Conservation (phyloP, 2,888 invertebrate species). For the Syritta pipiens region DNA sequence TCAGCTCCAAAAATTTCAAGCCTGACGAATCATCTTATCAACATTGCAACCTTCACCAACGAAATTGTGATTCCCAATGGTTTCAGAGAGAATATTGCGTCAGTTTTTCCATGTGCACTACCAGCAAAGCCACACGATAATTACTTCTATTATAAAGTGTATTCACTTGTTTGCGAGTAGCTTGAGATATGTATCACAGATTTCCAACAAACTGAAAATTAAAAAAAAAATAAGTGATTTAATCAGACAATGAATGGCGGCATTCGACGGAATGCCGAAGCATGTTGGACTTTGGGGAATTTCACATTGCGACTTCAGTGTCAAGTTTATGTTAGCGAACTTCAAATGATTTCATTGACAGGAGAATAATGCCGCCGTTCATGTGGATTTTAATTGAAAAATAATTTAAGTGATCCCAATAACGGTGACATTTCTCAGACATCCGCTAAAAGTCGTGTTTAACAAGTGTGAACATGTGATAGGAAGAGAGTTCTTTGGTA, state of each 20-base stretch:
- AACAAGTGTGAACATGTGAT: too few species aligned
- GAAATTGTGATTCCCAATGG: too few species aligned
- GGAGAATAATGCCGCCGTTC: not conserved
- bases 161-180: constrained; percentile 6
- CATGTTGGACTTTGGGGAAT: not conserved
- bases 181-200: constrained; percentile 4
- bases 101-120: constrained; percentile 12
- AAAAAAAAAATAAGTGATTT: not conserved
- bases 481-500: too few species aligned
- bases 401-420: not conserved
- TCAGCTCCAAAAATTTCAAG: too few species aligned
- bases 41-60: too few species aligned
- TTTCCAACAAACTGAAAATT: constrained; percentile 30
- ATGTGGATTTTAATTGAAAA: constrained; percentile 13
- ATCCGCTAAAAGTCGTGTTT: too few species aligned
- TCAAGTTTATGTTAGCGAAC: too few species aligned
- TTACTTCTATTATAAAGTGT: not conserved
- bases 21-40: too few species aligned
- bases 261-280: not conserved
- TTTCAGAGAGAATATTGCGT: constrained; percentile 30
- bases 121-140: not conserved
- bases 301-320: constrained; percentile 7
- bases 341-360: too few species aligned
- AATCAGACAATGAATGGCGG: constrained; percentile 1
- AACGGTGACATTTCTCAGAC: not conserved